phyloP scores from a whole-genome alignment of 1,140 invertebrate genomes.

The Protaetia brevitarsis region DNA sequence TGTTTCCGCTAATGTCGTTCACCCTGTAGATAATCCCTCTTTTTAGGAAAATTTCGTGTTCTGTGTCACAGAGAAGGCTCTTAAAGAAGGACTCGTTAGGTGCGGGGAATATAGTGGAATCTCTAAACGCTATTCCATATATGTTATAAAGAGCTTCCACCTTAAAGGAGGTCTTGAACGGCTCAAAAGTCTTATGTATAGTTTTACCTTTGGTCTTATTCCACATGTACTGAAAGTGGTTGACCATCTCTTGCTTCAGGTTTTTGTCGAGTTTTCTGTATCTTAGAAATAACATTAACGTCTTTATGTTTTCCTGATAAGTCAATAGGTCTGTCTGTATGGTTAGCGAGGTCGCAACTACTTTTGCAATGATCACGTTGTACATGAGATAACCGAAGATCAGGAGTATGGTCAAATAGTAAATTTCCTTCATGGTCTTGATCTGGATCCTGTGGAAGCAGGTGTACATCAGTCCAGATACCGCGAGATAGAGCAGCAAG shows the following conservation, averaged over 20 bases:
- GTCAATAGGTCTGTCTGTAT: slow-evolving; percentile 15
- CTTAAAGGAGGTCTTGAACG: slow-evolving; percentile 25
- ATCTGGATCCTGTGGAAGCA: not conserved
- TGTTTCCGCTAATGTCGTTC: slow-evolving; percentile 19
- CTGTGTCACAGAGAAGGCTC: not conserved
- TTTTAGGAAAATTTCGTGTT: slow-evolving; percentile 6
- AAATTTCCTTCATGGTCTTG: not conserved
- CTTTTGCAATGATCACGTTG: not conserved
- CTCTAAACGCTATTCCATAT: slow-evolving; percentile 20
- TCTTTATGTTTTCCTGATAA: slow-evolving; percentile 26
- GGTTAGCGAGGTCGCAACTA: not conserved
- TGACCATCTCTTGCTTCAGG: slow-evolving; percentile 27
- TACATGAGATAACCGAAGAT: not conserved
- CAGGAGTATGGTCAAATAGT: not conserved
- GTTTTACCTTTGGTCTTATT: slow-evolving; percentile 23
- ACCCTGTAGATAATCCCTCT: slow-evolving; percentile 15
- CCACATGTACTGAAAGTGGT: slow-evolving; percentile 31
- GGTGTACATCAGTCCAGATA: not conserved
- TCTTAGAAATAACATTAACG: slow-evolving; percentile 21
- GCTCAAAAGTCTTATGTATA: not conserved
- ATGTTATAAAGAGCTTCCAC: slow-evolving; percentile 27
- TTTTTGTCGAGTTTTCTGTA: slow-evolving; percentile 27
- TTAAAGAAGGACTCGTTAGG: slow-evolving; percentile 23
- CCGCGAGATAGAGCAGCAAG: not conserved
- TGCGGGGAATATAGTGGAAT: slow-evolving; percentile 23